Evolutionary conservation across 2,888 invertebrate genomes (phyloP).

Genomic region (Leucophora obtusa): DNA sequence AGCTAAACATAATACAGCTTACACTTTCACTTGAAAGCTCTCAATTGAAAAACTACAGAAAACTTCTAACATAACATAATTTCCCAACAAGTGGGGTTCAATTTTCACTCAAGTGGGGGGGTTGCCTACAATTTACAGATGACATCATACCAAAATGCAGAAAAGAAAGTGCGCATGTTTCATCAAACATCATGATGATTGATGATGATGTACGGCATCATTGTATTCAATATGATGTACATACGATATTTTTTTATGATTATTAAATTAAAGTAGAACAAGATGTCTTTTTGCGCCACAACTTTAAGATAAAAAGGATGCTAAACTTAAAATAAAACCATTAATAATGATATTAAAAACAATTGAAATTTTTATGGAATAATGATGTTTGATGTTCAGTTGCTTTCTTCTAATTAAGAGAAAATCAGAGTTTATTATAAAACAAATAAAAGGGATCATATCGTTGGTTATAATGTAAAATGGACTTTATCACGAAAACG

Average conservation of each 20-base stretch:
- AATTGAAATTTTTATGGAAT: not conserved
- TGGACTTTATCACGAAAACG: too few relatives aligned
- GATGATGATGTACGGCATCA: slow-evolving; percentile 19
- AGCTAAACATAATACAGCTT: not conserved
- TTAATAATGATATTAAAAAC: not conserved
- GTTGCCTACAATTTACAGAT: slow-evolving; percentile 59
- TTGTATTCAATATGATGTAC: slow-evolving; percentile 31
- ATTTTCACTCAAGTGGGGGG: slow-evolving; percentile 25
- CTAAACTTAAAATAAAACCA: not conserved
- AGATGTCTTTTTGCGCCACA: slow-evolving; percentile 42
- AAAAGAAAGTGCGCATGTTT: slow-evolving; percentile 67
- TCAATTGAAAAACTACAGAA: not conserved
- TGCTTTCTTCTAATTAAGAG: not conserved
- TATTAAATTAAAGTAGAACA: slow-evolving; percentile 17
- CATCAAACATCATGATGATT: slow-evolving; percentile 32
- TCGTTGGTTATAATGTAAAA: too few relatives aligned
- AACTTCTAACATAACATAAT: slow-evolving; percentile 17
- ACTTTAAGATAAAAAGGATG: slow-evolving; percentile 48
- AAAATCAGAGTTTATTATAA: not conserved
- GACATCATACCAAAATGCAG: slow-evolving; percentile 70
- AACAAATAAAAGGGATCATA: not conserved
- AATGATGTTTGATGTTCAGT: not conserved
- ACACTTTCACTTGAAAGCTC: slow-evolving; percentile 50
- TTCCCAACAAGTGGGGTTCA: slow-evolving; percentile 3
- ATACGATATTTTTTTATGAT: slow-evolving; percentile 32